Base-by-base conservation (phyloP, 2,888 invertebrate genomes). In the Scotopteryx bipunctaria region DNA sequence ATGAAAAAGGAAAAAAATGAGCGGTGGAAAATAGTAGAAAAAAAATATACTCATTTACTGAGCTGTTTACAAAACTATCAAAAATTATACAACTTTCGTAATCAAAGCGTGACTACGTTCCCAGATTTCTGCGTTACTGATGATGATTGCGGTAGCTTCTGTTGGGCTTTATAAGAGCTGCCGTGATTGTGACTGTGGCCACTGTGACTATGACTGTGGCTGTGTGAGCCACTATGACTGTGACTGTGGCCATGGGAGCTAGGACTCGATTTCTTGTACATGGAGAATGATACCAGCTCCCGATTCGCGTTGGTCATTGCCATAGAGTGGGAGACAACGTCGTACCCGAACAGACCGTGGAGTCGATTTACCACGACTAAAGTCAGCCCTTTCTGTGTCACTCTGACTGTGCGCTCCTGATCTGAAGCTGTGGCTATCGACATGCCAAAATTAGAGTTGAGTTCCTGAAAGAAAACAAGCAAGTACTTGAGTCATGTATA, bases 261-360 rank as follows among this genome's bases (percentile, higher is more conserved):
- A 9, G 71, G 40, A 50, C 72, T 73, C 2, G 82, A 78, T 68
- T 90, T 90, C 76, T 90, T 90, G 64, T 90, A 91, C 83, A 91
- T 76, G 6, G 87, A 85, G 74, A 90, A 91, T 11, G 91, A 89
- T 36, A 90, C 71, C 25, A 90, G 76, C 66, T 91, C 91, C 2
- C 90, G 73, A 66, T 91, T 91, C 8, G 87, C 82, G 60, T 88
- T 89, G 13, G 90, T 89, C 85, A 91, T 89, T 1, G 89, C 83
- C 91, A 91, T 91, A 2, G 91, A 78, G 66, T 91, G 91, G 0
- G 90, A 90, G 0, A 88, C 77, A 6, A 91, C 90, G 66, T 91
- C 89, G 66, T 88, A 91, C 0, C 91, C 91, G 29, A 90, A 76
- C n/a, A 89, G 63, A 1, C 77, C 86, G 65, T 91, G 91, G 1